A percentile compares a stretch with the other conserved stretches of the same genome.
Conservation (phyloP, 1,140 invertebrate genomes). For the Pachyrhynchus sulphureomaculatus region DNA sequence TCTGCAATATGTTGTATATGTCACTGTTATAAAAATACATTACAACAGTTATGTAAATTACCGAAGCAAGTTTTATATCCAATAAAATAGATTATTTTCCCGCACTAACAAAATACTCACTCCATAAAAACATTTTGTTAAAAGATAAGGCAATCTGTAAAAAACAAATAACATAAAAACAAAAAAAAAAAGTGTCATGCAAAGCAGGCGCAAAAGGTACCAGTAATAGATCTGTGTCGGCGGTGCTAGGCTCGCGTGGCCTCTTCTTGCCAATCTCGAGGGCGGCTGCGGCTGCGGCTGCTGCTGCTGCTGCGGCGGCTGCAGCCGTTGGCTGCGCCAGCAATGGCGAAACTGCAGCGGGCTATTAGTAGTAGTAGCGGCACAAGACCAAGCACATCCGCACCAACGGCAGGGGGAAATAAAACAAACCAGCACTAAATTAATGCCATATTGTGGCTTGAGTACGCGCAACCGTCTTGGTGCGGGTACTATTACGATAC, state of each 20-base stretch:
- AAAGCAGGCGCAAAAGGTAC: slow-evolving; percentile 71
- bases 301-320: slow-evolving; percentile 43
- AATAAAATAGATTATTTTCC: no score
- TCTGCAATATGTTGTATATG: no score
- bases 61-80: no score
- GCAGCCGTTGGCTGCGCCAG: slow-evolving; percentile 49
- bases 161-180: not conserved
- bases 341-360: slow-evolving; percentile 55
- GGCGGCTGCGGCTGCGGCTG: slow-evolving; percentile 56
- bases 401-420: slow-evolving; percentile 47
- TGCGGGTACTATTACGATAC: not conserved
- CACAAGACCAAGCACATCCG: slow-evolving; percentile 52
- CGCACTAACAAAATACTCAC: no score
- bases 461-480: not conserved
- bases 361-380: slow-evolving; percentile 58
- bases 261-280: slow-evolving; percentile 84
- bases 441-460: slow-evolving; percentile 35
- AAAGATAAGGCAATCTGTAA: not conserved
- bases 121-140: no score
- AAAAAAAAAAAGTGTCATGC: slow-evolving; percentile 56
- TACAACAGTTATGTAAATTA: no score
- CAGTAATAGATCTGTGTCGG: slow-evolving; percentile 84
- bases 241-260: slow-evolving; percentile 70
- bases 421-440: slow-evolving; percentile 53
- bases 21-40: no score